Percentiles rank a stretch among this genome's conserved stretches.
Evolutionary conservation across 1,140 invertebrate species (phyloP).

Genomic region (Leptestheria dahalacensis): DNA sequence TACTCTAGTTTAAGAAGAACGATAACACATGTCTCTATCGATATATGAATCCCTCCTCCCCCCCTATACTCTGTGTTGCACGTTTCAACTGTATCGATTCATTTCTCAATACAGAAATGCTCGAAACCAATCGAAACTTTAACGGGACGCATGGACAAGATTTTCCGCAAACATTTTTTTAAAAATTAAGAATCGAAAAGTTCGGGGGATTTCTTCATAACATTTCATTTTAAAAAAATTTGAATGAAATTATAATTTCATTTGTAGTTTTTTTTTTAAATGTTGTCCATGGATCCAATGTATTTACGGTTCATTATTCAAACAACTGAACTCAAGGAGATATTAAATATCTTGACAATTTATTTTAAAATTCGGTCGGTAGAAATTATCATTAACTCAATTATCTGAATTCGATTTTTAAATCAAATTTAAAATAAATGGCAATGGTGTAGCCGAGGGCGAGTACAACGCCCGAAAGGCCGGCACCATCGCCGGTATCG

Average conservation of each 20-base stretch:
- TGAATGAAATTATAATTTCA: background rate
- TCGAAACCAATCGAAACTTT: background rate
- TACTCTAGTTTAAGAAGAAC: background rate
- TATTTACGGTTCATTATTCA: no score
- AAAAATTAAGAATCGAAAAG: background rate
- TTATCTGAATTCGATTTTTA: no score
- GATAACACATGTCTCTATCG: no score
- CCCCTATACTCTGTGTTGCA: no score
- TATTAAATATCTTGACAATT: no score
- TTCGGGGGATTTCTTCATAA: background rate
- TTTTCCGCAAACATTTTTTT: background rate
- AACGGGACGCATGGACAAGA: background rate
- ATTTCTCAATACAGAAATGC: background rate
- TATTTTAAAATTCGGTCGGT: background rate
- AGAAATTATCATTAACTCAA: background rate
- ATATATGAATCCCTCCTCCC: no score
- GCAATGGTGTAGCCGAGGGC: constrained; percentile 5
- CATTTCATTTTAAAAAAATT: background rate
- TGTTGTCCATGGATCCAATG: no score
- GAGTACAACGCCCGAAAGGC: constrained; percentile 1
- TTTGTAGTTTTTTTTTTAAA: background rate
- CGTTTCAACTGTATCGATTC: background rate
- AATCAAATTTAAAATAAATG: background rate
- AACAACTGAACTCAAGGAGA: no score
- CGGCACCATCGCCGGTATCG: background rate